phyloP scores from a whole-genome alignment of 2,797 vertebrate genomes.

The Pterois miles region DNA sequence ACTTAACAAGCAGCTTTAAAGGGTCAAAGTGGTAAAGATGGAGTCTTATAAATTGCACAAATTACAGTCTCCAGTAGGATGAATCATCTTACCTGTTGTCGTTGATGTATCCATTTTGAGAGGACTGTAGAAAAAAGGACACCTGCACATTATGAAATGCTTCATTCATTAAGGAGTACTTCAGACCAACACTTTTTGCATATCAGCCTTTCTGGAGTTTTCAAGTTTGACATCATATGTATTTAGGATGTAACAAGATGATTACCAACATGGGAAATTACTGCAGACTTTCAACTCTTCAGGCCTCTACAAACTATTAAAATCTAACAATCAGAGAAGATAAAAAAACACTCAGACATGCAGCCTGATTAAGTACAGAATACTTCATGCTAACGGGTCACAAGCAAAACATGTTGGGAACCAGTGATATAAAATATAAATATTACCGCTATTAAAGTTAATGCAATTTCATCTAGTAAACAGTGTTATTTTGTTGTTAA shows the following conservation, averaged over 20 bases:
- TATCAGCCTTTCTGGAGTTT: background rate
- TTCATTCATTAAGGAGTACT: constrained; percentile 49
- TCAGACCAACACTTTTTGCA: constrained; percentile 1
- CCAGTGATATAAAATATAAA: background rate
- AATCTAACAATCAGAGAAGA: background rate
- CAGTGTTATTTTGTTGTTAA: constrained; percentile 8
- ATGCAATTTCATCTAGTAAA: constrained; percentile 4
- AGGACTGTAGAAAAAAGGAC: constrained; percentile 87
- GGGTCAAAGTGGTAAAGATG: background rate
- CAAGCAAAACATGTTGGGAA: background rate
- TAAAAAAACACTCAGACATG: background rate
- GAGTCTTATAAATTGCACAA: constrained; percentile 4
- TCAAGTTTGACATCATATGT: background rate
- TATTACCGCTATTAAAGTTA: no score
- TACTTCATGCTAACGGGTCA: background rate
- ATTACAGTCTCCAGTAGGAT: constrained; percentile 20
- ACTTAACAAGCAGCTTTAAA: background rate
- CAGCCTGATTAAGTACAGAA: background rate
- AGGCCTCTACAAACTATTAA: background rate
- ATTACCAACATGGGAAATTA: background rate
- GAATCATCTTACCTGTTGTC: constrained; percentile 93
- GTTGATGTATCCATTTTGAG: constrained; percentile 96
- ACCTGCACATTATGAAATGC: constrained; percentile 83
- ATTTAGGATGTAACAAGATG: background rate
- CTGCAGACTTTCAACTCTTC: background rate